Evolutionary conservation across 1,140 invertebrate genomes (phyloP).

Genomic region (Gonatopus flavifemur): DNA sequence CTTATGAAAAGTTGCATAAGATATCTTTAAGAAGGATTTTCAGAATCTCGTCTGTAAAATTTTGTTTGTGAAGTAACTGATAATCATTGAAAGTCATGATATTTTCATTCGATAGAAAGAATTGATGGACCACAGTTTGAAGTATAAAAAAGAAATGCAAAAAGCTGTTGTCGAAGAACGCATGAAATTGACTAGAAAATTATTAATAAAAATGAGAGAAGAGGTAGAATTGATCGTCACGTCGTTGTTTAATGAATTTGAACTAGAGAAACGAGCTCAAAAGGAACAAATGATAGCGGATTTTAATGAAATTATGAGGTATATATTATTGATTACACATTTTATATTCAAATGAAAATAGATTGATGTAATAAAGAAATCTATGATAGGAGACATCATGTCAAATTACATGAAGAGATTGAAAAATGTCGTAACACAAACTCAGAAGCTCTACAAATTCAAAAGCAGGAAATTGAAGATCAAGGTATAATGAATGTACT

Average conservation of each 20-base stretch:
- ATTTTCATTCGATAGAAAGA: background rate
- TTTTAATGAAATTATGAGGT: constrained; percentile 47
- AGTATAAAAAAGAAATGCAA: constrained; percentile 31
- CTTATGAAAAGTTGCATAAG: background rate
- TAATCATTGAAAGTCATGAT: background rate
- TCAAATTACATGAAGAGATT: constrained; percentile 17
- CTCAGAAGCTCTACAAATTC: constrained; percentile 28
- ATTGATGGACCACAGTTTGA: constrained; percentile 18
- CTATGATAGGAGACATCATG: constrained; percentile 17
- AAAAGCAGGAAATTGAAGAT: constrained; percentile 46
- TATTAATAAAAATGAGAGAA: constrained; percentile 39
- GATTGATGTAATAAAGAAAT: too few species aligned
- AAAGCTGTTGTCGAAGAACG: constrained; percentile 35
- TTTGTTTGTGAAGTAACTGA: background rate
- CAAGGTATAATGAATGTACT: constrained; percentile 50
- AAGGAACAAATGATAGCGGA: constrained; percentile 42
- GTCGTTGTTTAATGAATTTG: constrained; percentile 37
- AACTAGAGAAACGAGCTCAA: constrained; percentile 29
- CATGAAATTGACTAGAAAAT: constrained; percentile 32
- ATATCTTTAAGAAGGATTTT: too few species aligned
- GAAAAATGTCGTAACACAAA: constrained; percentile 24
- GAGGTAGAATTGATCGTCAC: constrained; percentile 33
- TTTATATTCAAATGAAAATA: background rate
- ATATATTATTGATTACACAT: too few species aligned
- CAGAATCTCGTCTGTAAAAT: too few species aligned